Conservation (phyloP, 2,888 invertebrate species). For the Ptychoptera contaminata region DNA sequence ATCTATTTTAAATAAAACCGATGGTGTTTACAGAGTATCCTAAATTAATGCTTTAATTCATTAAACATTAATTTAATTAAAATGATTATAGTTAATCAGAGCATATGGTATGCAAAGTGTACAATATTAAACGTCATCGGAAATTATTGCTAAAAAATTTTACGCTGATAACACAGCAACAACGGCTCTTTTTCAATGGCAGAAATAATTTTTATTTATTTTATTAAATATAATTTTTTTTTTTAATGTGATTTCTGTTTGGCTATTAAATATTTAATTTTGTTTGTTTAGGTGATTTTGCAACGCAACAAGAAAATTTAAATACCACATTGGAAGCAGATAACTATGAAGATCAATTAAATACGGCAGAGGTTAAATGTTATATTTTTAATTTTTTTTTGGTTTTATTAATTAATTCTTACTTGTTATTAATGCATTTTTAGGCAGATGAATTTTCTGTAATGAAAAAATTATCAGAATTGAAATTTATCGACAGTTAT, state of each 20-base stretch:
- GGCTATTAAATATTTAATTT: neutral
- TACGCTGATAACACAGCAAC: too few relatives aligned
- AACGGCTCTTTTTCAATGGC: too few relatives aligned
- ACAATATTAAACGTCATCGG: too few relatives aligned
- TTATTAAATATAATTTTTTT: too few relatives aligned
- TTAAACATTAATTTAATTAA: too few relatives aligned
- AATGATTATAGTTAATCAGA: too few relatives aligned
- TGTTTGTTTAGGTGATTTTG: constrained; percentile 6
- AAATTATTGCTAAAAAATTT: too few relatives aligned
- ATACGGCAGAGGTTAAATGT: constrained; percentile 16
- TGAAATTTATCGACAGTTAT: constrained; percentile 40
- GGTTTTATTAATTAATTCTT: constrained; percentile 7
- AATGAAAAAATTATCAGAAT: constrained; percentile 17
- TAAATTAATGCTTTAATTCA: too few relatives aligned
- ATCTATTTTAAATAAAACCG: too few relatives aligned
- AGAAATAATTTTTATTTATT: too few relatives aligned
- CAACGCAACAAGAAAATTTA: constrained; percentile 13
- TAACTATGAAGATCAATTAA: constrained; percentile 22
- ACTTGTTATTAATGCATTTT: neutral
- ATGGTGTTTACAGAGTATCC: too few relatives aligned
- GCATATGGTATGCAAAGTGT: too few relatives aligned
- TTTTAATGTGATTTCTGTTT: neutral
- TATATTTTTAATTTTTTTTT: constrained; percentile 3
- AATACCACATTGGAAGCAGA: constrained; percentile 10
- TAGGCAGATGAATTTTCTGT: constrained; percentile 9